Percentiles rank a stretch among this genome's conserved stretches.
These are phyloP conservation scores for Ooceraea biroi DNA, from an alignment of 1,140 invertebrate genomes.

Conservation along the genomic window DNA sequence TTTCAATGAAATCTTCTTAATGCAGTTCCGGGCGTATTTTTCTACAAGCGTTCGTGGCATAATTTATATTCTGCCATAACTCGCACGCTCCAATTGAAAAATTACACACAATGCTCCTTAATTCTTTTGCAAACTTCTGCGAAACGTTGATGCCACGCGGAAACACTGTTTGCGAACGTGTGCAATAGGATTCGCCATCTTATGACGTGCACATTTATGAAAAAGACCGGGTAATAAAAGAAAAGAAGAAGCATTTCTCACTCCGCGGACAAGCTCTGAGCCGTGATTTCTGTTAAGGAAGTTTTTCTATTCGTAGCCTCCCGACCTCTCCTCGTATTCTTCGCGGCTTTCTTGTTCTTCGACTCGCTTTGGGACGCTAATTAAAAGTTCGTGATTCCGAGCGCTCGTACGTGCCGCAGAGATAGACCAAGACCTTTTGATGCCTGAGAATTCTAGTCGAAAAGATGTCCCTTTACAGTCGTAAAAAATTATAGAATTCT, in stretches of 20 bases:
- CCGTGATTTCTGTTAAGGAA: constrained; percentile 54
- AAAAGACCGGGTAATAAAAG: constrained; percentile 43
- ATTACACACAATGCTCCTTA: constrained; percentile 12
- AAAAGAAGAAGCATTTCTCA: constrained; percentile 55
- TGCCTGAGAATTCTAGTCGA: background rate
- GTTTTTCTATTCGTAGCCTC: constrained; percentile 43
- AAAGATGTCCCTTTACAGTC: constrained; percentile 3
- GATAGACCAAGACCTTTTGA: constrained; percentile 29
- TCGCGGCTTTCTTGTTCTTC: constrained; percentile 6
- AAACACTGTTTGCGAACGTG: constrained; percentile 15
- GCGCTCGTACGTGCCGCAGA: constrained; percentile 47
- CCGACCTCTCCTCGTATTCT: background rate
- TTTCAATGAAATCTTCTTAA: constrained; percentile 11
- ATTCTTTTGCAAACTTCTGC: constrained; percentile 27
- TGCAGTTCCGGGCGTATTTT: background rate
- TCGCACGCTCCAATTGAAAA: background rate
- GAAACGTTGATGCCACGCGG: background rate
- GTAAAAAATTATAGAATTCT: constrained; percentile 5
- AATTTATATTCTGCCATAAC: background rate
- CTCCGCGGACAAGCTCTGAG: background rate
- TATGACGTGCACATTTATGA: constrained; percentile 28
- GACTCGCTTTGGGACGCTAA: constrained; percentile 59
- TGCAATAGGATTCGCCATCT: background rate
- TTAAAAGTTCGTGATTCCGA: constrained; percentile 70
- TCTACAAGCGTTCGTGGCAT: background rate